Evolutionary conservation across 2,113 vertebrate genomes (phyloP), one percentile per base, ranked within the genome.

Genomic region (Marmota monax): DNA sequence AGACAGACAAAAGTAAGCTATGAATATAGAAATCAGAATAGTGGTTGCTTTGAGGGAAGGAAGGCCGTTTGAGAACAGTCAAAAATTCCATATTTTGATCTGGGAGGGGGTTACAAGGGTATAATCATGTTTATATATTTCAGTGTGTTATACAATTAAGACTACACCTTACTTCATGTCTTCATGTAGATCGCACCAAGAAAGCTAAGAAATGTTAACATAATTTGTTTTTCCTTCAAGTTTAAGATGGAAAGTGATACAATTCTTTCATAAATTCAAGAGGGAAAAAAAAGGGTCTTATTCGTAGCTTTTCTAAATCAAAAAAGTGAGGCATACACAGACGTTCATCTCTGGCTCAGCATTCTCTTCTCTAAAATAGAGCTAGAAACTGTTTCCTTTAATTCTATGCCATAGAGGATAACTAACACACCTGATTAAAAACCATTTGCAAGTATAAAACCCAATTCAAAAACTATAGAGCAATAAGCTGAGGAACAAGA

Each of bases 181-280:
- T 90, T 96, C 56, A 39, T 48, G 34, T 20, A 61, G 61, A 45
- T 51, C 48, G 11, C 3, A 56, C 56, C 7, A 88, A 70, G 76
- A 72, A 6, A 23, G 48, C 34, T 72, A 1, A 0, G 23, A 84
- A 83, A 67, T 39, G 56, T 53, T 39, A 27, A 23, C 56, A 37
- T n/a, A 25, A 92, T 37, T 85, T n/a, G 18, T 42, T 85, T 95
- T 92, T 37, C 20, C 86, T 84, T 89, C n/a, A 65, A 48, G 72
- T 77, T 92, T 80, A 92, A 90, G 69, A 73, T 56, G 8, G 13
- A 53, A 76, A 78, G 22, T 67, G 34, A 69, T 69, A 67, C 1
- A 37, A 88, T 18, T 92, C 48, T 77, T 67, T 8, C 16, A 39
- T 6, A 7, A 87, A 67, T 85, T 34, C 18, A 72, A 70, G 51